Evolutionary conservation across 2,797 vertebrate species (phyloP).

Genomic region (Hoplostethus mediterraneus): DNA sequence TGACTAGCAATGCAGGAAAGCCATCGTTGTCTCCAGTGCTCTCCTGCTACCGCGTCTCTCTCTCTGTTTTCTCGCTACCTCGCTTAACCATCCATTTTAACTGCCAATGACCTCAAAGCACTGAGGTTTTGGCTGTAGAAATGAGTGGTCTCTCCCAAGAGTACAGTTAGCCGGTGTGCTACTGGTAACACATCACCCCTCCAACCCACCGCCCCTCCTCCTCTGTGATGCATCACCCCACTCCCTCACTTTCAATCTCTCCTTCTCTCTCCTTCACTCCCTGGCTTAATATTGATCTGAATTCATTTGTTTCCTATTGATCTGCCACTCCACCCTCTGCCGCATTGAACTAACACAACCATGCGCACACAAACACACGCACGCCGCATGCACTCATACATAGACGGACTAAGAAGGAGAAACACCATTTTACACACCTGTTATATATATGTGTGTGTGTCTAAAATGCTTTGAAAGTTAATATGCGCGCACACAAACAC

Average conservation of each 20-base stretch:
- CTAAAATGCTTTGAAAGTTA: slow-evolving; percentile 51
- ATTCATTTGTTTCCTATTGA: slow-evolving; percentile 88
- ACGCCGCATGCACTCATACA: slow-evolving; percentile 11
- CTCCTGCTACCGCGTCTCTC: slow-evolving; percentile 29
- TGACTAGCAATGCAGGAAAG: slow-evolving; percentile 35
- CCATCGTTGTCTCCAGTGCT: not conserved
- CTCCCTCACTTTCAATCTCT: slow-evolving; percentile 70
- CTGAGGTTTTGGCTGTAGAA: slow-evolving; percentile 66
- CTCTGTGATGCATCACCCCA: slow-evolving; percentile 64
- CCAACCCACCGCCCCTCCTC: slow-evolving; percentile 45
- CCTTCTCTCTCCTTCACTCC: slow-evolving; percentile 75
- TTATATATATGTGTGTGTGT: not conserved
- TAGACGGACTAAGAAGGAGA: slow-evolving; percentile 20
- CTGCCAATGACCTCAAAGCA: slow-evolving; percentile 63
- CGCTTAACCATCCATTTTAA: slow-evolving; percentile 68
- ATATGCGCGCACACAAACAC: slow-evolving; percentile 20
- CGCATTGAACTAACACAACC: slow-evolving; percentile 83
- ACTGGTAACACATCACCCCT: slow-evolving; percentile 67
- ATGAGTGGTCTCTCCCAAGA: slow-evolving; percentile 73
- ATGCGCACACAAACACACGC: slow-evolving; percentile 47
- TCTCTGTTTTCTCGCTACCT: slow-evolving; percentile 45
- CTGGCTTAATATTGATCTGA: slow-evolving; percentile 84
- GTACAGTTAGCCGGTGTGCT: slow-evolving; percentile 71
- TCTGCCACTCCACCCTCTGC: slow-evolving; percentile 84
- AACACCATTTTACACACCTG: slow-evolving; percentile 32